These are phyloP conservation scores for Benitochromis conjunctus DNA, from an alignment of 2,113 vertebrate genomes.

Conservation along the genomic window DNA sequence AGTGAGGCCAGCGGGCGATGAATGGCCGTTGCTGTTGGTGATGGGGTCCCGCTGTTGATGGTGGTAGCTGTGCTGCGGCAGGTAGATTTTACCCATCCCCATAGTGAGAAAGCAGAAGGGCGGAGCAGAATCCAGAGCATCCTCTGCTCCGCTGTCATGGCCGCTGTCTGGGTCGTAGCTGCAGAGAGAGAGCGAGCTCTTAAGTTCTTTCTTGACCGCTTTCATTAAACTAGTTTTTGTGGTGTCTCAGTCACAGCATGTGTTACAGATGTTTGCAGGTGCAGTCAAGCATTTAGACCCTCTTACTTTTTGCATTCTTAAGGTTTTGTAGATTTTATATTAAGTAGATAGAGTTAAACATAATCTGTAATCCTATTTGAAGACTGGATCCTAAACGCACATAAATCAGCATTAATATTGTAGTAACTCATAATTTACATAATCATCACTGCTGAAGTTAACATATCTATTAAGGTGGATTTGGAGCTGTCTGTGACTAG, in stretches of 20 bases:
- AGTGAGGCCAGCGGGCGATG: constrained; percentile 76
- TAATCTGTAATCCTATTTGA: neutral
- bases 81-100: constrained; percentile 94
- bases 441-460: neutral
- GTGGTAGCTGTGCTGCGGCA: constrained; percentile 71
- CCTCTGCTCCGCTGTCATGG: constrained; percentile 91
- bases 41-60: constrained; percentile 60
- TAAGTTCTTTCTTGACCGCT: neutral
- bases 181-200: neutral
- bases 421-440: neutral
- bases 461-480: neutral
- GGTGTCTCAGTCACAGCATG: neutral
- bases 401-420: neutral
- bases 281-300: neutral
- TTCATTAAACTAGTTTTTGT: neutral
- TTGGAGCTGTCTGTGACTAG: neutral
- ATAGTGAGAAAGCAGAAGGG: constrained; percentile 96
- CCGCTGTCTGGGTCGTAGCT: constrained; percentile 96
- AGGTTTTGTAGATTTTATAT: neutral
- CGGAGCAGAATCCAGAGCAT: constrained; percentile 81
- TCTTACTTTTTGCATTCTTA: neutral
- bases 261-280: neutral
- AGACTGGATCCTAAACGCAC: neutral
- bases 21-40: constrained; percentile 68
- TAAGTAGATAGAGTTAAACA: neutral